Base-by-base conservation (phyloP, 2,888 invertebrate genomes). In the Allolobophora icterica region DNA sequence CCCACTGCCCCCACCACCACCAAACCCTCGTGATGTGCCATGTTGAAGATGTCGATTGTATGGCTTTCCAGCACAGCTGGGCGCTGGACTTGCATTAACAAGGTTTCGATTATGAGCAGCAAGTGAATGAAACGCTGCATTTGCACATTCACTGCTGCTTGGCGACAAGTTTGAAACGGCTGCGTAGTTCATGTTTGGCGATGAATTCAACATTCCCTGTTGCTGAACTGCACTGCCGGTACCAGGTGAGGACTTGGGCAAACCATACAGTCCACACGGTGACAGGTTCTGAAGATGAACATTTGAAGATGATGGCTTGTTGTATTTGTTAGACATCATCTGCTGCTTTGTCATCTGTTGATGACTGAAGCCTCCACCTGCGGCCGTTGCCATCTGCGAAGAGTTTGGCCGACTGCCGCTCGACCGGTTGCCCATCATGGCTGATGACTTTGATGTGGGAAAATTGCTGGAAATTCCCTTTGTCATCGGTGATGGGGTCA, bases 71-170 rank as follows among this genome's bases (percentile, higher is more conserved):
- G 42, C 93, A 87, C 91, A 91, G 40, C 90, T 92, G 1, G 92
- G 92, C 13, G 92, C 92, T 24, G 92, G 92, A 8, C 91, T 91
- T 38, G 92, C 92, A 91, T 92, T 92, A 91, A 89, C 92, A 93
- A 91, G 92, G 90, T 91, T 92, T 90, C 91, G 92, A 35, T 90
- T 93, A 92, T 91, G 93, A 92, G 91, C 92, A 89, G 91, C 92
- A 87, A 93, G 91, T 83, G 93, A 90, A 84, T 92, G 93, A 92
- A 94, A 91, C 93, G 94, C 93, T 93, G 92, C 92, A 83, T 91
- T 92, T 92, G 84, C 89, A 33, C 89, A 40, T n/a, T 89, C 84
- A 13, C 45, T 84, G 84, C 91, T 92, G 90, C 91, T 90, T n/a
- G 92, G 92, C 17, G 92, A 87, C 35, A 87, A 17, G 35, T 87